Evolutionary conservation across 1,140 invertebrate genomes (phyloP).

Genomic region (Halyomorpha halys): DNA sequence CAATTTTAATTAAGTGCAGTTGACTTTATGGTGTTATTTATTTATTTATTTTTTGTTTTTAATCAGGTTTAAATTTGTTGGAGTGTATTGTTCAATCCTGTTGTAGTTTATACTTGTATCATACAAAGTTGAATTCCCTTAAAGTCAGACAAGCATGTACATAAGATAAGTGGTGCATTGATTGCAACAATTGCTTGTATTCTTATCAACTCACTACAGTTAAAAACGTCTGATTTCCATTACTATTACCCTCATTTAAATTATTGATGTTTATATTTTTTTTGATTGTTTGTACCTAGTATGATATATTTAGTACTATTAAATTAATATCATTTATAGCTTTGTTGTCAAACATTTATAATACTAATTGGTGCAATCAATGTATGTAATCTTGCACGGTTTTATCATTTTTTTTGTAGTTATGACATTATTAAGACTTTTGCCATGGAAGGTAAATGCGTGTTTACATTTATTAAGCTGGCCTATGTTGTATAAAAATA

Average conservation of each 20-base stretch:
- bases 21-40: not conserved
- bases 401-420: constrained; percentile 17
- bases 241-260: too few species aligned
- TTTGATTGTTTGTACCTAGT: too few species aligned
- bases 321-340: too few species aligned
- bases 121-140: not conserved
- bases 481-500: constrained; percentile 26
- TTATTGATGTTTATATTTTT: too few species aligned
- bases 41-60: not conserved
- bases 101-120: constrained; percentile 6
- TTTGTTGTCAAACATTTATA: too few species aligned
- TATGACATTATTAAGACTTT: constrained; percentile 2
- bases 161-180: constrained; percentile 19
- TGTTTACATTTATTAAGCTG: constrained; percentile 26
- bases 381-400: constrained; percentile 13
- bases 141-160: constrained; percentile 14
- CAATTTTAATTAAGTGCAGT: too few species aligned
- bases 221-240: too few species aligned
- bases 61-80: not conserved
- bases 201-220: not conserved
- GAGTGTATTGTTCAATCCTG: constrained; percentile 9
- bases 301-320: too few species aligned
- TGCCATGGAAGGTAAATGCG: constrained; percentile 20
- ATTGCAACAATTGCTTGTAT: constrained; percentile 25
- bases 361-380: constrained; percentile 12